phyloP scores from a whole-genome alignment of 2,797 vertebrate species.

The Pseudopleuronectes americanus region DNA sequence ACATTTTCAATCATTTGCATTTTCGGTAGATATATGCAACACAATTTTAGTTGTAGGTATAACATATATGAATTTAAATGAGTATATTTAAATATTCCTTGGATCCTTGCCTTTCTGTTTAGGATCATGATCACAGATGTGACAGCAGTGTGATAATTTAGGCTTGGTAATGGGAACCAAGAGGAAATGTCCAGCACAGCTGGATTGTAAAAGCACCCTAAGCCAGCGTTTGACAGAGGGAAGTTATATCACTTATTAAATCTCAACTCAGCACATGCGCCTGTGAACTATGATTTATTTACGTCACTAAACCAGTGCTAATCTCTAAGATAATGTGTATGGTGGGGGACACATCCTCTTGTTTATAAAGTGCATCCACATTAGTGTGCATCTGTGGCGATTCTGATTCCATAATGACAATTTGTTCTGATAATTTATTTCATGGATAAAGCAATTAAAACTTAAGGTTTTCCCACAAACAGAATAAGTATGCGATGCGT shows the following conservation, averaged over 20 bases:
- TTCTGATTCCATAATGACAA: constrained; percentile 14
- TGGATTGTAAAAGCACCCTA: constrained; percentile 31
- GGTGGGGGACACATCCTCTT: constrained; percentile 10
- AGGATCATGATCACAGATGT: constrained; percentile 1
- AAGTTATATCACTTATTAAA: constrained; percentile 53
- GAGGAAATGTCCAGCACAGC: constrained; percentile 22
- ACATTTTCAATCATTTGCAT: too few relatives aligned
- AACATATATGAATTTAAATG: too few relatives aligned
- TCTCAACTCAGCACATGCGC: constrained; percentile 27
- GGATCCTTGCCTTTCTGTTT: not conserved
- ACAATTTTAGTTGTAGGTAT: too few relatives aligned
- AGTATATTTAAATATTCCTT: too few relatives aligned
- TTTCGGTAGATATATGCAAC: not conserved
- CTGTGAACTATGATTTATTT: constrained; percentile 40
- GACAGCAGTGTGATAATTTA: constrained; percentile 9
- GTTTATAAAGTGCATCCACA: constrained; percentile 9
- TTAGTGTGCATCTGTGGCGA: constrained; percentile 3
- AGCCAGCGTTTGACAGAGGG: constrained; percentile 40
- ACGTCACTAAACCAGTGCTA: constrained; percentile 26
- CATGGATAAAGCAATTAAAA: constrained; percentile 20
- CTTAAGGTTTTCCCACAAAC: constrained; percentile 30
- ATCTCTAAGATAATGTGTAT: constrained; percentile 18
- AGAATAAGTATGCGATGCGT: constrained; percentile 39
- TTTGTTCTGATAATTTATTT: constrained; percentile 12
- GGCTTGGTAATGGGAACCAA: constrained; percentile 20